Conservation (phyloP, 1,140 invertebrate genomes). For the Drosophila ambigua region DNA sequence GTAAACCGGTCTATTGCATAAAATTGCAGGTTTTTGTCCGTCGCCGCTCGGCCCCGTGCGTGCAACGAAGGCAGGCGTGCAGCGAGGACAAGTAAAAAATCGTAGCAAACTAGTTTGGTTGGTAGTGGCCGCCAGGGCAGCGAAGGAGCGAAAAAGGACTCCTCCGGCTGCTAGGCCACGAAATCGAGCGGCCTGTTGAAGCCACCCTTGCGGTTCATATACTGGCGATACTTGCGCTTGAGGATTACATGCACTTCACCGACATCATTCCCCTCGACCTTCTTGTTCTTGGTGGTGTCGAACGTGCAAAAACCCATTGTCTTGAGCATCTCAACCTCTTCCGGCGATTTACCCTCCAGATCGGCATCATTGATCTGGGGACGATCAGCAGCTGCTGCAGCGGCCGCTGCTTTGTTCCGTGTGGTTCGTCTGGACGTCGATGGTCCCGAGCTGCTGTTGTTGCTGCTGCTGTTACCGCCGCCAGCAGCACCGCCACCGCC, state of each 20-base stretch:
- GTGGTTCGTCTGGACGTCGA: conserved; percentile 71
- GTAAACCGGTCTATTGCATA: conserved; percentile 84
- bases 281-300: conserved; percentile 97
- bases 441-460: conserved; percentile 57
- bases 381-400: conserved; percentile 64
- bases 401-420: conserved; percentile 63
- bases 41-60: conserved; percentile 21
- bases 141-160: conserved; percentile 18
- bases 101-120: conserved; percentile 63
- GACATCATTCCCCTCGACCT: conserved; percentile 96
- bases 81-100: conserved; percentile 62
- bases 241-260: conserved; percentile 97
- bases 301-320: conserved; percentile 98
- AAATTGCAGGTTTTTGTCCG: conserved; percentile 82
- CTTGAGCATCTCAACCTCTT: conserved; percentile 98
- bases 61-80: conserved; percentile 17
- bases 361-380: conserved; percentile 83
- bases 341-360: conserved; percentile 90
- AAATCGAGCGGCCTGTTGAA: conserved; percentile 99
- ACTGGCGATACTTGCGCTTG: conserved; percentile 98
- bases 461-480: conserved; percentile 46
- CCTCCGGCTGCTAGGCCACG: conserved; percentile 88
- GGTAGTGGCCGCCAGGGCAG: conserved; percentile 4
- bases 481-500: conserved; percentile 49
- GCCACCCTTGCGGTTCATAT: conserved; percentile 99